Evolutionary conservation across 2,888 invertebrate species (phyloP).

Genomic region (Tetropium fuscum): DNA sequence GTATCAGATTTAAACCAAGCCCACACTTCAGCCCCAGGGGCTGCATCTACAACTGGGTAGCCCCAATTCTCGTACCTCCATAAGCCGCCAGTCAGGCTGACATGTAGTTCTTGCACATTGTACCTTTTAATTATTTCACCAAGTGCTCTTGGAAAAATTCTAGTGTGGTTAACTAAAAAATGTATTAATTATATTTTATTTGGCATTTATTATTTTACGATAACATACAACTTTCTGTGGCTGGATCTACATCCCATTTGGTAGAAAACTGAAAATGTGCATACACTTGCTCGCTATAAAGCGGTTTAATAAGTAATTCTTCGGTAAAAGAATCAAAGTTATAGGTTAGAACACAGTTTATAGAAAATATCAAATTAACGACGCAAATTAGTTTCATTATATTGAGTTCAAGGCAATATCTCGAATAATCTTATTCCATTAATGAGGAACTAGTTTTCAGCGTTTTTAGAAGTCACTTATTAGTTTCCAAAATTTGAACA

Average conservation of each 20-base stretch:
- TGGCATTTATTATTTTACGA: not conserved
- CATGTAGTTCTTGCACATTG: slow-evolving; percentile 89
- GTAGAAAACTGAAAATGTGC: slow-evolving; percentile 94
- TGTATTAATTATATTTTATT: slow-evolving; percentile 20
- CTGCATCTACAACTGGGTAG: slow-evolving; percentile 89
- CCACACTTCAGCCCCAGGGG: slow-evolving; percentile 94
- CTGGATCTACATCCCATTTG: slow-evolving; percentile 74
- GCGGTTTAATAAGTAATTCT: slow-evolving; percentile 88
- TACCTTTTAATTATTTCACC: slow-evolving; percentile 89
- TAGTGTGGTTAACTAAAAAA: slow-evolving; percentile 80
- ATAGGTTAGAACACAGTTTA: slow-evolving; percentile 27
- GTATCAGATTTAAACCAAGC: slow-evolving; percentile 87
- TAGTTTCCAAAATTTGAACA: no score
- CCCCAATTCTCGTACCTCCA: slow-evolving; percentile 97
- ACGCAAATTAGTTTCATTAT: slow-evolving; percentile 1
- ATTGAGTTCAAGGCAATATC: no score
- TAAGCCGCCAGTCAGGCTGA: slow-evolving; percentile 92
- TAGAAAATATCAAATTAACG: not conserved
- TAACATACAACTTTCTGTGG: slow-evolving; percentile 71
- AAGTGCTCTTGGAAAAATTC: slow-evolving; percentile 88
- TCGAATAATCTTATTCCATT: no score
- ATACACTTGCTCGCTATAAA: slow-evolving; percentile 86
- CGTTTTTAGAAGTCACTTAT: no score
- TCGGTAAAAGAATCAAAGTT: slow-evolving; percentile 81
- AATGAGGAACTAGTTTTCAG: no score